Base-by-base conservation (phyloP, 2,113 vertebrate genomes). In the Zosterops pallidus region DNA sequence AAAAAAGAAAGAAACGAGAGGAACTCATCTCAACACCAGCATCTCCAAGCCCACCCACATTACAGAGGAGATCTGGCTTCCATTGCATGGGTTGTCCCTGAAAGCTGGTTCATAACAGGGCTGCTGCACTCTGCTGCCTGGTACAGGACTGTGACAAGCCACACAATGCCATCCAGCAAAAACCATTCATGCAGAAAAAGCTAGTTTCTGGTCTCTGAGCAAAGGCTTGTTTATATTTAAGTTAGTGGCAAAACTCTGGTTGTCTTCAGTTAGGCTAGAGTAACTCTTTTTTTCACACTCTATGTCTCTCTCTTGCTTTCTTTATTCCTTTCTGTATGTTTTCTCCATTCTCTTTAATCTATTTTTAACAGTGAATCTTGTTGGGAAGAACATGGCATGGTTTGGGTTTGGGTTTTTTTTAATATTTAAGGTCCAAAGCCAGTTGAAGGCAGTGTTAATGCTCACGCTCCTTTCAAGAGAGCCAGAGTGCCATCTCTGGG, bases 271-370 rank as follows among this genome's bases (percentile, higher is more conserved):
- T 82, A 78, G 53, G 37, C 44, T 53, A 62, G 53, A 68, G 74
- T 28, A 86, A 25, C 26, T 92, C 19, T 69, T 95, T 90, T 93
- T 93, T 92, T 68, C 56, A 68, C 35, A 31, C 60, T 60, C 60
- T 55, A 1, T 3, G 9, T 46, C 39, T 79, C 56, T 89, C 60
- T 74, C n/a, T 24, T 0, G 1, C 57, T 81, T 91, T 63, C 31
- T 90, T 86, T 55, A 87, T 72, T 85, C 57, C 46, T 22, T 91
- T 85, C 70, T 28, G 10, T 67, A 44, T 67, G 41, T 70, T 85
- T 86, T 89, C 44, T 83, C 59, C 63, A 85, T 95, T 95, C 81
- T 67, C 81, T 95, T 94, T 94, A 75, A 93, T 95, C 80, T 93
- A 89, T 90, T 95, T 97, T 95, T 94, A 81, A 92, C 52, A 39